Base-by-base conservation (phyloP, 53 echinoderm and acorn worm species). In the Paracentrotus lividus region DNA sequence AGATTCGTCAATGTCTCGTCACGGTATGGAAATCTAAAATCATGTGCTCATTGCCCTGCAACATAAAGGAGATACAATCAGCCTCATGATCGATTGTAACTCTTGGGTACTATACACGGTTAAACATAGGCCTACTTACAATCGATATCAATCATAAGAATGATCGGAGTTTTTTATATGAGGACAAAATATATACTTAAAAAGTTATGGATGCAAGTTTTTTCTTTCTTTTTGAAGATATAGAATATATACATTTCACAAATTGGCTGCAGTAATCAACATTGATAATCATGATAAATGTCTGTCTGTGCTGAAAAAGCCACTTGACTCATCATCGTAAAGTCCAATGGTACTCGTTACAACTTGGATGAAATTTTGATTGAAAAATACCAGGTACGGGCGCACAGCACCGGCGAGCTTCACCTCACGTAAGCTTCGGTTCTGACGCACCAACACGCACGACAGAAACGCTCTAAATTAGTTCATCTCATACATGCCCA, bases 361-460 rank as follows among this genome's bases (percentile, higher is more conserved):
- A 33, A 56, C 20, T 32, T 45, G 85, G 49, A 85, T 85, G 78
- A 53, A 64, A 64, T 32, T 64, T 65, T 89, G 89, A 89, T 64
- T 89, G 66, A 64, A 89, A 89, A 61, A 55, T 86, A 49, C 16
- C 56, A 54, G 86, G 86, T 86, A 53, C 53, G 47, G 42, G n/a
- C 47, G 47, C 45, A 47, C 81, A 6, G 81, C 43, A 34, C 32
- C 45, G 77, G 77, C 10, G 26, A 85, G 85, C 26, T 33, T 45
- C 18, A 8, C 57, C 56, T 54, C 36, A 21, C 38, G 87, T 42
- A 75, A 90, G 91, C 91, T 72, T 42, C 16, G 34, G 54, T 34
- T 23, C 36, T 21, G 52, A 90, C 91, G 91, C 91, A 75, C 24
- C 32, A 47, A 90, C 91, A 90, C 76, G 91, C 69, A 72, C 75